Percentiles rank a stretch among this genome's conserved stretches.
phyloP scores from a whole-genome alignment of 1,140 invertebrate genomes.

The Eulimnadia texana region DNA sequence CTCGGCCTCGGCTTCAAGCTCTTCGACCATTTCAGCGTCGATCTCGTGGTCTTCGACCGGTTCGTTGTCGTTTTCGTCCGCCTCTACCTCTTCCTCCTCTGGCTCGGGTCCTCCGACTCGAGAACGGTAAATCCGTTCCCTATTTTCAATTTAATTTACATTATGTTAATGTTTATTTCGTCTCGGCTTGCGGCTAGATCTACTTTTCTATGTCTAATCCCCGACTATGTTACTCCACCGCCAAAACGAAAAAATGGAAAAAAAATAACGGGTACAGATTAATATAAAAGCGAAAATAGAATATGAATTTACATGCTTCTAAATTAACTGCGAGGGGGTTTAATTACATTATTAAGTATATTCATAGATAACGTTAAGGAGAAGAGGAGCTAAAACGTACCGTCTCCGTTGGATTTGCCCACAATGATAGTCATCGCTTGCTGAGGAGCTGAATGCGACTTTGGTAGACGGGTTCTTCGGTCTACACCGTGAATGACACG shows the following conservation, averaged over 20 bases:
- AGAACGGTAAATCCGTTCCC: background rate
- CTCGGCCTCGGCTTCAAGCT: background rate
- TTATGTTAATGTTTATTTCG: too few species aligned
- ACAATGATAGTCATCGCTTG: background rate
- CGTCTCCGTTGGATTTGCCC: background rate
- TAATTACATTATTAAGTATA: background rate
- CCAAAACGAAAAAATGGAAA: too few species aligned
- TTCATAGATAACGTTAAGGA: background rate
- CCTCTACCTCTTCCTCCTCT: background rate
- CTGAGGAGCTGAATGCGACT: background rate
- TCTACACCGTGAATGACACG: constrained; percentile 13
- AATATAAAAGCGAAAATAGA: too few species aligned
- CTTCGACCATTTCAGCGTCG: constrained; percentile 3
- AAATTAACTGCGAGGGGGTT: too few species aligned
- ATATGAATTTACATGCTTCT: too few species aligned
- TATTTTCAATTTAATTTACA: too few species aligned
- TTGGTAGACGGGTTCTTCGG: constrained; percentile 12
- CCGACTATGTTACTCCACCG: too few species aligned
- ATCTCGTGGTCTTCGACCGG: background rate
- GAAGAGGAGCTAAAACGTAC: background rate
- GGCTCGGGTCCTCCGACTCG: constrained; percentile 3
- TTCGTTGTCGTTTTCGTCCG: background rate
- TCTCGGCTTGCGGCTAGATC: too few species aligned
- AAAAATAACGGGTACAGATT: too few species aligned
- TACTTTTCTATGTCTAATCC: too few species aligned